Percentiles rank a stretch among this genome's conserved stretches.
Conservation (phyloP, 2,113 vertebrate genomes). For the Corythoichthys haematopterus region DNA sequence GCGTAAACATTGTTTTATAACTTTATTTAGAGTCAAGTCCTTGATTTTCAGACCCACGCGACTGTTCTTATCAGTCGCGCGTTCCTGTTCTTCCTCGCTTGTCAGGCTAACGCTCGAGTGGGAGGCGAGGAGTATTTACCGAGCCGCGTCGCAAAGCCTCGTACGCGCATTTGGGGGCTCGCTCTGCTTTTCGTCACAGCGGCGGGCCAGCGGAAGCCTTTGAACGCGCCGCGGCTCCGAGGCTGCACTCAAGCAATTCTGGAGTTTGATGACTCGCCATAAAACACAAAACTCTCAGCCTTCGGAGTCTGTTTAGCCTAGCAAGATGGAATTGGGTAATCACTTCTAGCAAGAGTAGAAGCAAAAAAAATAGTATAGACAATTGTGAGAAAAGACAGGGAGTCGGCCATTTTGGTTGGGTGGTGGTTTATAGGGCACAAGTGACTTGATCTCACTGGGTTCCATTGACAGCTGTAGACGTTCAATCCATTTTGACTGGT, state of each 20-base stretch:
- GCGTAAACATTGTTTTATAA: neutral
- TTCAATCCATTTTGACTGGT: too few relatives aligned
- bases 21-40: neutral
- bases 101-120: constrained; percentile 36
- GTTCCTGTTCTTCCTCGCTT: constrained; percentile 35
- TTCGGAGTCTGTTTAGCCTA: too few relatives aligned
- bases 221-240: neutral
- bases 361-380: too few relatives aligned
- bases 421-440: neutral
- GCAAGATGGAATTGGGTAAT: too few relatives aligned
- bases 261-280: neutral
- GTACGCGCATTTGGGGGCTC: neutral
- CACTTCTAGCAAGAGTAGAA: too few relatives aligned
- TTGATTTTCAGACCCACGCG: neutral
- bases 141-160: neutral
- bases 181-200: constrained; percentile 26
- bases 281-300: neutral
- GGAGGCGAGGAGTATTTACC: neutral
- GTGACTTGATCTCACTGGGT: too few relatives aligned
- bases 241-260: neutral
- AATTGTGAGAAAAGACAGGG: too few relatives aligned
- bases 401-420: neutral
- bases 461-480: too few relatives aligned
- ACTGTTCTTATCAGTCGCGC: constrained; percentile 25
- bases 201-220: neutral